Evolutionary conservation across 92 coral and sea anemone genomes (phyloP).

Genomic region (Heteractis magnifica): DNA sequence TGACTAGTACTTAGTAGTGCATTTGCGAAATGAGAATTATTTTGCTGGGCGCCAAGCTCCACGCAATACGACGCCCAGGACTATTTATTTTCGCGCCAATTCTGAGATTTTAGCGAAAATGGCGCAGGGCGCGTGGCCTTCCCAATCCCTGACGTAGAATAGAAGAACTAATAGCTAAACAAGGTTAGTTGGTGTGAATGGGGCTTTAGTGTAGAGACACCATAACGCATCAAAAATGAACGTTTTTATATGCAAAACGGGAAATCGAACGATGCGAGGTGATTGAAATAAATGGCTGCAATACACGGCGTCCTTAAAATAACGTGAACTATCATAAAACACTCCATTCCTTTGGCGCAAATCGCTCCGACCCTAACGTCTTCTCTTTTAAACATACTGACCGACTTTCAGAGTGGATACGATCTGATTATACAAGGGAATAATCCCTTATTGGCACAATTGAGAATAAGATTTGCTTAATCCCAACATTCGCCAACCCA

Average conservation of each 20-base stretch:
- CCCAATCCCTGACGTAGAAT: no score
- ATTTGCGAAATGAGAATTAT: no score
- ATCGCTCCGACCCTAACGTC: neutral
- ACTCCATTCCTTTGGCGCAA: neutral
- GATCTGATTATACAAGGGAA: neutral
- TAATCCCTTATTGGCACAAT: neutral
- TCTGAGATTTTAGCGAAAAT: no score
- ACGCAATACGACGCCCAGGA: no score
- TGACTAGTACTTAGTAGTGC: no score
- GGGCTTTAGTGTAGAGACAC: neutral
- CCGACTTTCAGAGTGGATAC: neutral
- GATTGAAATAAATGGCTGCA: neutral
- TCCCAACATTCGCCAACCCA: neutral
- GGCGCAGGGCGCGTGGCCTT: no score
- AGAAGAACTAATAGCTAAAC: no score
- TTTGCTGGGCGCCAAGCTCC: no score
- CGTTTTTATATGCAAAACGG: neutral
- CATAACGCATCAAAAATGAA: no score
- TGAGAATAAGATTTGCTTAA: neutral
- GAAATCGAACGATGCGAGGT: neutral
- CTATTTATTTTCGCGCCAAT: no score
- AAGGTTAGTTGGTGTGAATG: neutral
- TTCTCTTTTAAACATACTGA: no score
- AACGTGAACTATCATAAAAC: neutral
- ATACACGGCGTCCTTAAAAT: neutral